These are phyloP conservation scores for Siphamia tubifer DNA, from an alignment of 2,113 vertebrate genomes.

Conservation along the genomic window DNA sequence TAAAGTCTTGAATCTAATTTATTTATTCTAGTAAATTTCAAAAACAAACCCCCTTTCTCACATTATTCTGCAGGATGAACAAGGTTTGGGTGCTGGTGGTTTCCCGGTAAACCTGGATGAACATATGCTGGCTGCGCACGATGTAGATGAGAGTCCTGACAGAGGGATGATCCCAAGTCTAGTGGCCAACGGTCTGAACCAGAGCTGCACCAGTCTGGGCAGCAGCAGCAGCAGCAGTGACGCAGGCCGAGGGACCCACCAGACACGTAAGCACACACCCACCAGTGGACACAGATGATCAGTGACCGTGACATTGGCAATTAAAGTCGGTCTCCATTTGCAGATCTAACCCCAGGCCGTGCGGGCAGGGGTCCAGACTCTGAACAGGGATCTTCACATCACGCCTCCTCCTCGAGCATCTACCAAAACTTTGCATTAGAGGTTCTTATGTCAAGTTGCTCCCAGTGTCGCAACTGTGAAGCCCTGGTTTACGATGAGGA, in stretches of 20 bases:
- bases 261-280: constrained; percentile 44
- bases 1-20: no score
- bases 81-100: constrained; percentile 69
- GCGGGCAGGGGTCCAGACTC: constrained; percentile 82
- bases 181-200: constrained; percentile 85
- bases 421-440: constrained; percentile 96
- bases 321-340: background rate
- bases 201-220: constrained; percentile 91
- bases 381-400: constrained; percentile 88
- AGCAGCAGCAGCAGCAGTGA: constrained; percentile 93
- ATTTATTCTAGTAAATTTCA: no score
- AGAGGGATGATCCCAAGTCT: constrained; percentile 75
- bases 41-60: background rate
- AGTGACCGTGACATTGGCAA: background rate
- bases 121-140: constrained; percentile 72
- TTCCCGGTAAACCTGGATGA: constrained; percentile 90
- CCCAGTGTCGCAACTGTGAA: constrained; percentile 89
- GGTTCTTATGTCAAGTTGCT: constrained; percentile 99
- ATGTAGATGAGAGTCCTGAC: constrained; percentile 70
- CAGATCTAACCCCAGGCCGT: constrained; percentile 76
- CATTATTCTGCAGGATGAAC: constrained; percentile 82
- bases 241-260: constrained; percentile 76
- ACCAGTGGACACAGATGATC: background rate
- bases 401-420: constrained; percentile 94
- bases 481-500: constrained; percentile 97